These are phyloP conservation scores for Lepidochrysops patricia DNA, from an alignment of 2,888 invertebrate species.

Conservation along the genomic window DNA sequence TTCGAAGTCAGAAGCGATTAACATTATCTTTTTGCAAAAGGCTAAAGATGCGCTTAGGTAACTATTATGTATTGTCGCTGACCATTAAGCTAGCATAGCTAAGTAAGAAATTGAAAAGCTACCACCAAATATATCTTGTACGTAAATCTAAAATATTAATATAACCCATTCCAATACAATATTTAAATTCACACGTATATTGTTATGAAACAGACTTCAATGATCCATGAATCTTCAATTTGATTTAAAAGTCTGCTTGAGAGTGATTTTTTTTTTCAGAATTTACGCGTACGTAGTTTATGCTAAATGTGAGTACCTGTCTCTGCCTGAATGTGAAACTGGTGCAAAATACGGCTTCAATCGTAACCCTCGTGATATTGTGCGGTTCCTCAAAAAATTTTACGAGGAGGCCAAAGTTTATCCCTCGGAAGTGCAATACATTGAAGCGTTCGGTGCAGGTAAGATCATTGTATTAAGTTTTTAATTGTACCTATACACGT, in stretches of 20 bases:
- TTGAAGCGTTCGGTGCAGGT: constrained; percentile 13
- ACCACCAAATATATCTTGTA: no score
- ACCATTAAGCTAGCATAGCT: no score
- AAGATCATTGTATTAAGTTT: constrained; percentile 29
- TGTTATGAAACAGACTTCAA: no score
- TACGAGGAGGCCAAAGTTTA: neutral
- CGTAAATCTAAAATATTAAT: neutral
- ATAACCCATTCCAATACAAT: neutral
- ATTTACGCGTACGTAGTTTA: constrained; percentile 34
- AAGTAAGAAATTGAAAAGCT: no score
- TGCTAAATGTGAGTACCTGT: constrained; percentile 29
- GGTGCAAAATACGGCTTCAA: neutral
- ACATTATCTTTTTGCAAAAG: constrained; percentile 79
- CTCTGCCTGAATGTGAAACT: constrained; percentile 16
- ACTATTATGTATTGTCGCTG: no score
- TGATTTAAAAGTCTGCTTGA: no score
- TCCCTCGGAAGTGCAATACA: constrained; percentile 1
- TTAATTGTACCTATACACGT: no score
- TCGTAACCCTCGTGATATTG: neutral
- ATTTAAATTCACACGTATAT: no score
- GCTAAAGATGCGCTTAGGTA: constrained; percentile 34
- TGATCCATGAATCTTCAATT: no score
- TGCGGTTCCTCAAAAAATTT: constrained; percentile 18
- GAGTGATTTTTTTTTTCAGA: constrained; percentile 29
- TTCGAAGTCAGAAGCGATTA: constrained; percentile 80